Base-by-base conservation (phyloP, 2,888 invertebrate genomes). In the Lepidochitona cinerea region DNA sequence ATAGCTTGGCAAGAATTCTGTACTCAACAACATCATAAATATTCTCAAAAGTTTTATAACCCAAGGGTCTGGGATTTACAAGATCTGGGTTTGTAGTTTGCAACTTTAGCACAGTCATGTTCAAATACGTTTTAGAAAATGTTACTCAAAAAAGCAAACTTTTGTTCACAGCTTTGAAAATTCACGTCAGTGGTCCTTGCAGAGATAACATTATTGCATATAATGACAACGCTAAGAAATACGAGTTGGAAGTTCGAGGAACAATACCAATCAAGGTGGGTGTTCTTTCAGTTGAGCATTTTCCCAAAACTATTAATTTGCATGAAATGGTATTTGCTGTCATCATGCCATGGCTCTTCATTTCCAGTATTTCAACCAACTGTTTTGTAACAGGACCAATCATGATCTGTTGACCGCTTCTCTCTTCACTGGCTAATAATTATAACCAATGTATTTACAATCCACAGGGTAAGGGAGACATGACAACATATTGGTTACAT, bases 181-280 rank as follows among this genome's bases (percentile, higher is more conserved):
- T 66, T 36, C 66, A 66, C 9, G 66, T 66, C 29, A 66, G 66
- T 66, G 66, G 37, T 18, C 35, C 66, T n/a, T 23, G n/a, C 37
- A 35, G 37, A 35, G 36, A 37, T n/a, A n/a, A 66, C 26, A 35
- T 66, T 14, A 36, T 37, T 35, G 29, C 18, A n/a, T 37, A 23
- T n/a, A 59, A 59, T 23, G 18, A 18, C 18, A 18, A 18, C 18
- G 59, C 29, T 23, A 37, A 37, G 35, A 37, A 29, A 3, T 66
- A 33, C 9, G 66, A 35, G 3, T 9, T 66, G 33, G 66, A 66
- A 37, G 37, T 35, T 14, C 14, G 66, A 36, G 66, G 66, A 66
- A 66, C 66, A 66, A 66, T 66, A 23, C 66, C 66, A n/a, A 66
- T 66, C 66, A 66, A 66, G 66, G 66, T 66, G 37, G 3, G 29